phyloP scores from a whole-genome alignment of 1,140 invertebrate genomes.

The Drosophila navojoa region DNA sequence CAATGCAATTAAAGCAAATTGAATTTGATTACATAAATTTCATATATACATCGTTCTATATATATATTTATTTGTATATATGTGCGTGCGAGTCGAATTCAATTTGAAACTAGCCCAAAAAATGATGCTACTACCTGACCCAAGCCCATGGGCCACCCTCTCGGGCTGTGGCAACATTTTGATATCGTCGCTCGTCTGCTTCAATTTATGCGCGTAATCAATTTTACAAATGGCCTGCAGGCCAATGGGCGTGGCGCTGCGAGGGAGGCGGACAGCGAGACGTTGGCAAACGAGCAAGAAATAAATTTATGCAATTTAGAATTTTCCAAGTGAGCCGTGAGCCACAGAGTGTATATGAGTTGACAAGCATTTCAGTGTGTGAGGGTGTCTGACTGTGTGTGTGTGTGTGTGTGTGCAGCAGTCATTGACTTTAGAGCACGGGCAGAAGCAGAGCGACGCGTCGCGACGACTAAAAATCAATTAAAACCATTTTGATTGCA shows the following conservation, averaged over 20 bases:
- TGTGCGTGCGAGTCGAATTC: conserved; percentile 39
- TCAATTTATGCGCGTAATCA: conserved; percentile 82
- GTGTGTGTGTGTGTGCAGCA: conserved; percentile 35
- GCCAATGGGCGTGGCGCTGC: conserved; percentile 65
- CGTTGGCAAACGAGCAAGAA: conserved; percentile 40
- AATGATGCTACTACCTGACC: conserved; percentile 27
- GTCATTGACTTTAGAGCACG: conserved; percentile 67
- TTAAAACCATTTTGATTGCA: conserved; percentile 79
- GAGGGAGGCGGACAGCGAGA: conserved; percentile 12
- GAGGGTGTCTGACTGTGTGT: no score
- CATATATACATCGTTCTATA: conserved; percentile 17
- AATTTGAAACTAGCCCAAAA: conserved; percentile 50
- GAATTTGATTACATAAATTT: conserved; percentile 63
- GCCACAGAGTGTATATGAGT: conserved; percentile 22
- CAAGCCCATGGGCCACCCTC: background rate
- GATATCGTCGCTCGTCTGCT: conserved; percentile 66
- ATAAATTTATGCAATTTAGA: conserved; percentile 82
- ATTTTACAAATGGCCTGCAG: conserved; percentile 81
- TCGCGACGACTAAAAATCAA: conserved; percentile 65
- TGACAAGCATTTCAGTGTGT: conserved; percentile 23
- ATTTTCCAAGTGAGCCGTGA: conserved; percentile 52
- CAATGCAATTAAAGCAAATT: conserved; percentile 71
- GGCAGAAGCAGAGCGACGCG: conserved; percentile 41
- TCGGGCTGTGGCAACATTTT: conserved; percentile 37
- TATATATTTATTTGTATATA: no score